phyloP scores from a whole-genome alignment of 2,888 invertebrate species.

The Pyrrhosoma nymphula region DNA sequence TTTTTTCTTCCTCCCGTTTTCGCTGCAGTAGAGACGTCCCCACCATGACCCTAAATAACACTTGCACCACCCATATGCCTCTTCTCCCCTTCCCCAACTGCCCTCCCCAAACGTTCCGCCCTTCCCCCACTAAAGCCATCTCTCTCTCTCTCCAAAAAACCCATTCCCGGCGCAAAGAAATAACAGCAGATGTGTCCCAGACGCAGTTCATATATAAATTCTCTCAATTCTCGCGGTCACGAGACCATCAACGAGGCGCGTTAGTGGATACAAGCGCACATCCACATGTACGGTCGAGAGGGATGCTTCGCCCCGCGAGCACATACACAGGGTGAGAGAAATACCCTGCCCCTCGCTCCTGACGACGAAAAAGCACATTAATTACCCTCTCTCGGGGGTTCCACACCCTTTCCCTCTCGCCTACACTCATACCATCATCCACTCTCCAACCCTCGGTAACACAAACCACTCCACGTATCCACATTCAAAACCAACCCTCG shows the following conservation, averaged over 20 bases:
- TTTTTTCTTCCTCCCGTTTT: neutral
- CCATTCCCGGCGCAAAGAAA: constrained; percentile 32
- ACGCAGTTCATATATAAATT: constrained; percentile 8
- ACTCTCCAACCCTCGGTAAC: neutral
- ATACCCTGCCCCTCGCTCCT: neutral
- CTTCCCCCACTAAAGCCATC: neutral
- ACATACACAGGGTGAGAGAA: neutral
- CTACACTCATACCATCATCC: neutral
- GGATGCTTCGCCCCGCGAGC: neutral
- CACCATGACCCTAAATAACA: constrained; percentile 10
- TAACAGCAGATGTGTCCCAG: neutral
- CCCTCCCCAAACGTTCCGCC: neutral
- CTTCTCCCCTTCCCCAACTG: neutral
- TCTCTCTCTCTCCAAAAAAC: neutral
- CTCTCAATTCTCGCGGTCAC: constrained; percentile 37
- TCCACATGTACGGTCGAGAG: neutral
- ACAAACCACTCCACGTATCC: neutral
- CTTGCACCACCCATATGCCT: neutral
- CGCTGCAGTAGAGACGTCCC: neutral
- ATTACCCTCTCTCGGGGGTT: constrained; percentile 31
- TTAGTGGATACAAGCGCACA: constrained; percentile 31
- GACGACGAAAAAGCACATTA: constrained; percentile 51
- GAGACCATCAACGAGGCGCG: neutral
- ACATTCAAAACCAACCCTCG: neutral
- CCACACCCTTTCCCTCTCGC: neutral